phyloP scores from a whole-genome alignment of 1,140 invertebrate species.

The Nasonia giraulti region DNA sequence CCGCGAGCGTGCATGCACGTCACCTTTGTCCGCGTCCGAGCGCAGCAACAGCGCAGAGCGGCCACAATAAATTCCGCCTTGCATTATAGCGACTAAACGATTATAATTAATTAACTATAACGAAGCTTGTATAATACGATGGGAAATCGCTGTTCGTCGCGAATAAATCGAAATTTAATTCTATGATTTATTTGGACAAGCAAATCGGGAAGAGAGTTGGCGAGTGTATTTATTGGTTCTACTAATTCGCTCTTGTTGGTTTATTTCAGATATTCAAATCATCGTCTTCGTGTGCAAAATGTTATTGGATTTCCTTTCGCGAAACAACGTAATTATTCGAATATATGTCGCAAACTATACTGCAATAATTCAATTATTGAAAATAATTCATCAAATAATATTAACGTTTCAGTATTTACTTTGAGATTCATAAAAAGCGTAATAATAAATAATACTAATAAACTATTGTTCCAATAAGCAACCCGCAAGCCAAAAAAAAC shows the following conservation, averaged over 20 bases:
- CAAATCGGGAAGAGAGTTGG: not conserved
- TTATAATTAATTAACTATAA: slow-evolving; percentile 26
- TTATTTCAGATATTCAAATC: not conserved
- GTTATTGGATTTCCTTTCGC: not conserved
- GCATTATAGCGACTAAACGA: not conserved
- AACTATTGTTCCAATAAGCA: not conserved
- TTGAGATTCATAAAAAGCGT: no score
- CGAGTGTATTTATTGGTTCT: not conserved
- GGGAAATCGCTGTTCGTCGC: not conserved
- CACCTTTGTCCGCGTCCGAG: slow-evolving; percentile 15
- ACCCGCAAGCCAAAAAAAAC: not conserved
- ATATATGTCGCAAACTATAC: no score
- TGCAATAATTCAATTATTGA: no score
- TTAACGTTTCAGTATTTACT: no score
- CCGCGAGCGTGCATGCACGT: slow-evolving; percentile 12
- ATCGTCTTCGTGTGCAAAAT: not conserved
- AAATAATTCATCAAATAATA: no score
- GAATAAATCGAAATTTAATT: not conserved
- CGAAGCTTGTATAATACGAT: not conserved
- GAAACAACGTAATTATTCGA: no score
- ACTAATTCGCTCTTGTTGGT: not conserved
- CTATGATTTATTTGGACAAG: not conserved
- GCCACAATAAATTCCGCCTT: slow-evolving; percentile 32
- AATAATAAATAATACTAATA: not conserved
- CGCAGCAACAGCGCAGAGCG: not conserved